These are phyloP conservation scores for Mesocentrotus franciscanus DNA, from an alignment of 53 echinoderm and acorn worm genomes.

Conservation along the genomic window DNA sequence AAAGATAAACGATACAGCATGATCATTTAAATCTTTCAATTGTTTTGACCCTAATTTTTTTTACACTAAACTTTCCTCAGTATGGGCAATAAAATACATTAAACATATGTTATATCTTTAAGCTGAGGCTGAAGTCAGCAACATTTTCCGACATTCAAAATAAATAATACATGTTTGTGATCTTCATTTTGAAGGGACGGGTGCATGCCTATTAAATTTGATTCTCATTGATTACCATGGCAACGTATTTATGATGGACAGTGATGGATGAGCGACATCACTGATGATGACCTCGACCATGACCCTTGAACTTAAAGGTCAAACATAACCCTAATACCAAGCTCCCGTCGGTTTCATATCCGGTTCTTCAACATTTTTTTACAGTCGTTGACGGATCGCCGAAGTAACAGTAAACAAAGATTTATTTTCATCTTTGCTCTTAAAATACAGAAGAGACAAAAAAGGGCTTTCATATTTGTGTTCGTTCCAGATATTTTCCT, in stretches of 20 bases:
- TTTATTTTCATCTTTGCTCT: neutral
- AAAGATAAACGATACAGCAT: too few species aligned
- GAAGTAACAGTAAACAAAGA: neutral
- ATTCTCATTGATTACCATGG: slow-evolving; percentile 18
- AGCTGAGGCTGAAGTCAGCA: too few species aligned
- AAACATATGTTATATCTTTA: too few species aligned
- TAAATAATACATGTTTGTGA: too few species aligned
- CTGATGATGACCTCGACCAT: slow-evolving; percentile 33
- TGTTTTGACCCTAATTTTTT: too few species aligned
- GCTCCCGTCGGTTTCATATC: neutral
- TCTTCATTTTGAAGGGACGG: neutral
- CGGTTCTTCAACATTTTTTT: neutral
- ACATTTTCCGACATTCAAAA: neutral
- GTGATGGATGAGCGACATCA: slow-evolving; percentile 39
- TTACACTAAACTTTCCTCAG: too few species aligned
- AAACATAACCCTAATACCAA: neutral
- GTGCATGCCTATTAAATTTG: neutral
- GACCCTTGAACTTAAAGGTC: slow-evolving; percentile 29
- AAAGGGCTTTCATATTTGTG: neutral
- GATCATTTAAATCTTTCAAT: too few species aligned
- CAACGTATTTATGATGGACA: slow-evolving; percentile 26
- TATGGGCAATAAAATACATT: too few species aligned
- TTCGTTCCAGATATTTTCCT: neutral
- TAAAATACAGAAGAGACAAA: neutral
- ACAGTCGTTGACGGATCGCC: neutral